These are phyloP conservation scores for Garrulus glandarius DNA, from an alignment of 2,797 vertebrate species.

Conservation along the genomic window DNA sequence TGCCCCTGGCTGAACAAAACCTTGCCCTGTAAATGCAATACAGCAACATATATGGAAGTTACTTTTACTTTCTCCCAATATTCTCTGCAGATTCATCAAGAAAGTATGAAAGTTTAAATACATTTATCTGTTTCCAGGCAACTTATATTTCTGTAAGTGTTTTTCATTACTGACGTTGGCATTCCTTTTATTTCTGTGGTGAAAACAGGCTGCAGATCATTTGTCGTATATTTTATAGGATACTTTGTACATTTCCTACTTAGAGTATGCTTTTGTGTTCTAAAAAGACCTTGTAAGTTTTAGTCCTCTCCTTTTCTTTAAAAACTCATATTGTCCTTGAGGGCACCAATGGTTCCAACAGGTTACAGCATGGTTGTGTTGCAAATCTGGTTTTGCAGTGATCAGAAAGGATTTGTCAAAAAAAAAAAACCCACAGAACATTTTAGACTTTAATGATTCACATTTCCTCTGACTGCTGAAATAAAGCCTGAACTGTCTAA, in stretches of 20 bases:
- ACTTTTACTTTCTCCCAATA: background rate
- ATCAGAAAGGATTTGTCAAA: background rate
- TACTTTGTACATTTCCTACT: background rate
- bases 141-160: conserved; percentile 1
- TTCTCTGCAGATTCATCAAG: conserved; percentile 1
- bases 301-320: background rate
- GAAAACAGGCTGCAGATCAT: background rate
- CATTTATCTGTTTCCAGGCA: conserved; percentile 56
- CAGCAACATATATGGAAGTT: background rate
- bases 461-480: background rate
- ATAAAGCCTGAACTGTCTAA: background rate
- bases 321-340: background rate
- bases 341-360: background rate
- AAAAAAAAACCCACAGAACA: background rate
- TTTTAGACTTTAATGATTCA: background rate
- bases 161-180: conserved; percentile 12
- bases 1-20: background rate
- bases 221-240: background rate
- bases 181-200: conserved; percentile 31
- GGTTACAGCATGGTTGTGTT: background rate
- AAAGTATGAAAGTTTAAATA: conserved; percentile 31
- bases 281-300: background rate
- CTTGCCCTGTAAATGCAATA: background rate
- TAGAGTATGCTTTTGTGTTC: background rate
- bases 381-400: background rate